A percentile compares a stretch with the other conserved stretches of the same genome.
phyloP scores from a whole-genome alignment of 2,797 vertebrate genomes.

The Hemibagrus guttatus region DNA sequence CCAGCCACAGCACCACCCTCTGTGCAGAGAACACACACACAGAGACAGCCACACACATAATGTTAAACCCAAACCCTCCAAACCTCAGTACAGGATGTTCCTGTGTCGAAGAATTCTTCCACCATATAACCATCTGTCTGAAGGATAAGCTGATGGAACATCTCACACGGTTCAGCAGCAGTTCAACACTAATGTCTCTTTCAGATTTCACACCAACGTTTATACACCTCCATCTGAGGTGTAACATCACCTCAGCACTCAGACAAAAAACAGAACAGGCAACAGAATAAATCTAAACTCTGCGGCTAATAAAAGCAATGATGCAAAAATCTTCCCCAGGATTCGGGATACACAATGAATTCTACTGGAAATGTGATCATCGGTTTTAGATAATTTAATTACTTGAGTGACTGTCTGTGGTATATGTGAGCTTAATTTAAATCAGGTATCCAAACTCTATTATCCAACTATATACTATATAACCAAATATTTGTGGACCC shows the following conservation, averaged over 20 bases:
- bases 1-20: slow-evolving; percentile 82
- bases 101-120: slow-evolving; percentile 19
- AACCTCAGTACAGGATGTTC: slow-evolving; percentile 37
- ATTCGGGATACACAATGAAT: background rate
- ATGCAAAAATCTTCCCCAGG: background rate
- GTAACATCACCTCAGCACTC: background rate
- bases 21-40: slow-evolving; percentile 64
- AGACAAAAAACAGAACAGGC: background rate
- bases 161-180: slow-evolving; percentile 27
- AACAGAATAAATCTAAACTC: background rate
- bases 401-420: background rate
- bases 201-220: background rate
- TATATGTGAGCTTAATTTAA: background rate
- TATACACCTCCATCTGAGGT: background rate
- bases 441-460: background rate
- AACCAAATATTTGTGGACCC: background rate
- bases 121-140: slow-evolving; percentile 44
- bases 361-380: background rate
- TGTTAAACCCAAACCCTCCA: slow-evolving; percentile 31
- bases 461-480: background rate
- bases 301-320: background rate
- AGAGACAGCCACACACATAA: slow-evolving; percentile 38
- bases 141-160: slow-evolving; percentile 32
- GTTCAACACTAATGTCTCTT: slow-evolving; percentile 32
- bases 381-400: background rate